Evolutionary conservation across 2,113 vertebrate species (phyloP).

Genomic region (Psettodes erumei): DNA sequence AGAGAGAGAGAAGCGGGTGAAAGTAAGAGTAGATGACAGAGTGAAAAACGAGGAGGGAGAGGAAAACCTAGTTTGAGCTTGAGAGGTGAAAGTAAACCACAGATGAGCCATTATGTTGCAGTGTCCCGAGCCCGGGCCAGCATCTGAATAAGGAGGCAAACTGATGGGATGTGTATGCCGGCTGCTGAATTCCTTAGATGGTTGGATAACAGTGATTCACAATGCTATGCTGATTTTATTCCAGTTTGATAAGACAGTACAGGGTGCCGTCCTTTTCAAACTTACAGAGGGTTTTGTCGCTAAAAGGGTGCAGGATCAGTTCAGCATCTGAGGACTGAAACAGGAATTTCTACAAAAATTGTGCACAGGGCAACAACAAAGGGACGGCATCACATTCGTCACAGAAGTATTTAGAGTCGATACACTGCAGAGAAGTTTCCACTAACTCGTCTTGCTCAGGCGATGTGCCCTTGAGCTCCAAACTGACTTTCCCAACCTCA

Average conservation of each 20-base stretch:
- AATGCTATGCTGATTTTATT: slow-evolving; percentile 66
- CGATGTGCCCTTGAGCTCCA: slow-evolving; percentile 17
- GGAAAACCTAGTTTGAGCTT: slow-evolving; percentile 79
- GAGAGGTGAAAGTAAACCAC: slow-evolving; percentile 73
- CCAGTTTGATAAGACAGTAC: slow-evolving; percentile 44
- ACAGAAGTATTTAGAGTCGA: background rate
- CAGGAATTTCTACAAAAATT: background rate
- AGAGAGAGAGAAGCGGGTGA: slow-evolving; percentile 67
- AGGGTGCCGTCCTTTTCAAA: slow-evolving; percentile 59
- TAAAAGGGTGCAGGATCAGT: slow-evolving; percentile 30
- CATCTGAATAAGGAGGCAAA: slow-evolving; percentile 70
- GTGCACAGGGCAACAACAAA: background rate
- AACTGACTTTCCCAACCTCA: background rate
- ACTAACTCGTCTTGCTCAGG: background rate
- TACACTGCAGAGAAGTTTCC: background rate
- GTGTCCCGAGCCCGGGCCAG: slow-evolving; percentile 54
- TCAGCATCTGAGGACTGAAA: slow-evolving; percentile 14
- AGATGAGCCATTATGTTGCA: slow-evolving; percentile 68
- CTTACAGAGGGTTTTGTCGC: slow-evolving; percentile 17
- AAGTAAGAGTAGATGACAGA: slow-evolving; percentile 79
- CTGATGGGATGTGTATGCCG: slow-evolving; percentile 54
- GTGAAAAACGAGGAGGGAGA: slow-evolving; percentile 80
- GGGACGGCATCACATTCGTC: background rate
- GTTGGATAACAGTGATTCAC: slow-evolving; percentile 65
- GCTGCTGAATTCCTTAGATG: slow-evolving; percentile 53